Base-by-base conservation (phyloP, 2,113 vertebrate genomes). In the Galeopterus variegatus region DNA sequence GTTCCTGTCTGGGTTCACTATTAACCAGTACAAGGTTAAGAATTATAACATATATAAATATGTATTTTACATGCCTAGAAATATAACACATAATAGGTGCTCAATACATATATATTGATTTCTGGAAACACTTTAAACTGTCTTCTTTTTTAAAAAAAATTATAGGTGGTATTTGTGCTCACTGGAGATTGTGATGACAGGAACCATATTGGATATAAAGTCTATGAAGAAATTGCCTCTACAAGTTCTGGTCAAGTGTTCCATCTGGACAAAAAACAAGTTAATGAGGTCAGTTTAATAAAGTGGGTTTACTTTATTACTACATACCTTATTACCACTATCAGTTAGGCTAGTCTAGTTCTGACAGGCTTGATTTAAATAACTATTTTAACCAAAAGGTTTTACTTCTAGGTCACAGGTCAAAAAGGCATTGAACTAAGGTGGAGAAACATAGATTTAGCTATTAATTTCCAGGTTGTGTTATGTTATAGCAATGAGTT, bases 171-270 rank as follows among this genome's bases (percentile, higher is more conserved):
- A 17, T 99, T 99, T 98, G 99, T 99, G 95, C 98, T 99, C 95
- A 99, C 99, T 13, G 99, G 99, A 79, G 99, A 99, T 98, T 99
- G 99, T 96, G 99, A 99, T 98, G 99, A 99, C 90, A 99, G 99
- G 96, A 97, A 96, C 77, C 99, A 99, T 87, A 98, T 99, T 13
- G 99, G 99, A 94, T 99, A 99, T 97, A 99, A 99, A 96, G 99
- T 98, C 33, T 99, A 99, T 60, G 99, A 99, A 98, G 99, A 99
- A 98, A 99, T 99, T 33, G 99, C 99, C 58, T 99, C 99, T 19
- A 99, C 99, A 23, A 99, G 99, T 97, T 99, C 99, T 75, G 99
- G 99, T 52, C 99, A 99, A 98, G 99, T 99, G 88, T 99, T 99
- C 97, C 99, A 99, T 97, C 98, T 99, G 95, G 99, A 99, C 98